Evolutionary conservation across 2,113 vertebrate genomes (phyloP).

Genomic region (Carassius gibelio): DNA sequence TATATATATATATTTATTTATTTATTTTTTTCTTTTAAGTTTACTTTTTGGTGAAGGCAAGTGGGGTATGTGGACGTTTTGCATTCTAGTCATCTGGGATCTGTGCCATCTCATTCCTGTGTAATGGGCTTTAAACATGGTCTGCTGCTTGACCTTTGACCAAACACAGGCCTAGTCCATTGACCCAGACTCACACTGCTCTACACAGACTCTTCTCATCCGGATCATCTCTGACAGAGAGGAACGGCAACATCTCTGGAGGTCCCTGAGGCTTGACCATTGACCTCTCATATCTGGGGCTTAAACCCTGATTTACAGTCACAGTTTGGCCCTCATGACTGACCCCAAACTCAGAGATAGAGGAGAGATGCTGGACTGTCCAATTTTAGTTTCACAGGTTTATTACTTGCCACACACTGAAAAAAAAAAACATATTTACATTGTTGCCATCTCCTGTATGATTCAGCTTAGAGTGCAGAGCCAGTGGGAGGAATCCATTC

Average conservation of each 20-base stretch:
- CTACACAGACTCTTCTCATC: slow-evolving; percentile 33
- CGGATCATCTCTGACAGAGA: slow-evolving; percentile 10
- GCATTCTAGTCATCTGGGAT: slow-evolving; percentile 3
- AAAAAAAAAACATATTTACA: not conserved
- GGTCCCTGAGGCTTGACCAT: slow-evolving; percentile 42
- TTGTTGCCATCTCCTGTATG: not conserved
- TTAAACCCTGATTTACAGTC: slow-evolving; percentile 55
- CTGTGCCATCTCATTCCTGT: slow-evolving; percentile 32
- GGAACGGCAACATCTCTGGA: slow-evolving; percentile 37
- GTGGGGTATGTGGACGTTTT: not conserved
- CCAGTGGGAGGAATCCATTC: not conserved
- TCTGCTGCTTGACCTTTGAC: slow-evolving; percentile 45
- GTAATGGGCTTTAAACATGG: slow-evolving; percentile 49
- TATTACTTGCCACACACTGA: not conserved
- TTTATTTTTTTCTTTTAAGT: too few relatives aligned
- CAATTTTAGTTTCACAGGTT: not conserved
- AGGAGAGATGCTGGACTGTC: not conserved
- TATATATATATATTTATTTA: too few relatives aligned
- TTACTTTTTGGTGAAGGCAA: not conserved
- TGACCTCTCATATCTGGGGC: slow-evolving; percentile 23
- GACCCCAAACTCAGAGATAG: slow-evolving; percentile 7
- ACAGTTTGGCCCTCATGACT: slow-evolving; percentile 3
- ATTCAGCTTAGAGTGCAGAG: not conserved
- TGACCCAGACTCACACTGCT: slow-evolving; percentile 38
- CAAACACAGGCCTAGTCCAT: slow-evolving; percentile 17